Conservation (phyloP, 2,797 vertebrate species). For the Pseudochromis fuscus region DNA sequence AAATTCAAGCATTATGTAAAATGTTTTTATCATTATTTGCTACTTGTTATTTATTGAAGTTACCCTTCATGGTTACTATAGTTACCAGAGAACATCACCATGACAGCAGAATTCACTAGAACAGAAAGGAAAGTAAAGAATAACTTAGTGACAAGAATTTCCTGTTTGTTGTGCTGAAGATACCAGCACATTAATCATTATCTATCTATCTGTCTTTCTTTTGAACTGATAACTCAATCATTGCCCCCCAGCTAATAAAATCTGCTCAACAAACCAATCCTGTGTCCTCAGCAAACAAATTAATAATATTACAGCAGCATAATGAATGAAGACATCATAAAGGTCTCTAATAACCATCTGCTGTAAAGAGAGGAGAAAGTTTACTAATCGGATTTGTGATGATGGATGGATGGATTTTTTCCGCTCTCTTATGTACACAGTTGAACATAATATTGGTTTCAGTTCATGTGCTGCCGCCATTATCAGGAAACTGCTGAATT, state of each 20-base stretch:
- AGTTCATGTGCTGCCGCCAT: slow-evolving; percentile 18
- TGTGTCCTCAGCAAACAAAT: neutral
- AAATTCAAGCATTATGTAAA: too few relatives aligned
- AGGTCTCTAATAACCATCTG: neutral
- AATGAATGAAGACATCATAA: slow-evolving; percentile 3
- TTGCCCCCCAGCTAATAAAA: neutral
- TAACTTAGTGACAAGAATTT: neutral
- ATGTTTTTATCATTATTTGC: too few relatives aligned
- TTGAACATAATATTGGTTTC: slow-evolving; percentile 28
- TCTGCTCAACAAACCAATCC: neutral
- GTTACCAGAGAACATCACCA: too few relatives aligned
- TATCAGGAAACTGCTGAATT: slow-evolving; percentile 54
- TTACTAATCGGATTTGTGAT: neutral
- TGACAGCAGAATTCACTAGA: too few relatives aligned
- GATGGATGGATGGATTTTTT: slow-evolving; percentile 12
- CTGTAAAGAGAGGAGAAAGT: neutral
- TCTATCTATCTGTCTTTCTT: neutral
- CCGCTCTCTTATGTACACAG: slow-evolving; percentile 3
- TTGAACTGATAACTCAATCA: neutral
- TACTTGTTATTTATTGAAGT: too few relatives aligned
- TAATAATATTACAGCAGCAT: too few relatives aligned
- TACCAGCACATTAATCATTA: neutral
- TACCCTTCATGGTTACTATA: too few relatives aligned
- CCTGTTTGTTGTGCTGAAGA: neutral
- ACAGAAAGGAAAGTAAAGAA: neutral